phyloP scores from a whole-genome alignment of 37 sponge, comb jelly and placozoan genomes.

The Lycopodina hypogea region DNA sequence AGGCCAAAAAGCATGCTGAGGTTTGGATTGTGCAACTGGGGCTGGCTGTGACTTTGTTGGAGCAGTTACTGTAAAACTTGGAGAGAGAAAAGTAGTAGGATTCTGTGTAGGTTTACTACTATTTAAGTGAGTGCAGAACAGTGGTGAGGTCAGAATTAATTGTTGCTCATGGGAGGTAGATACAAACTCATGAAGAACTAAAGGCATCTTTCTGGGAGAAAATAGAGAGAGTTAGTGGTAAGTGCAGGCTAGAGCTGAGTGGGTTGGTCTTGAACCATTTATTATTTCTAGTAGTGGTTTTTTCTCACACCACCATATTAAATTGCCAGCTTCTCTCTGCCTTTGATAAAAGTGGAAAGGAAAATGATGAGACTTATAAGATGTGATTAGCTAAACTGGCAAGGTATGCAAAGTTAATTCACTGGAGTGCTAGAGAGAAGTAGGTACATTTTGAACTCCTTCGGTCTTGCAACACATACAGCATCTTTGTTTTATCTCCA shows the following conservation, averaged over 20 bases:
- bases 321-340: background rate
- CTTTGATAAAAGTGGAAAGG: conserved; percentile 1
- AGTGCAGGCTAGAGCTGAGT: background rate
- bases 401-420: conserved; percentile 17
- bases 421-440: conserved; percentile 33
- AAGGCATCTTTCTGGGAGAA: background rate
- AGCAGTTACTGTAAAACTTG: background rate
- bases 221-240: background rate
- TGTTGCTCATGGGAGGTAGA: background rate
- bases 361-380: conserved; percentile 4
- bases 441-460: conserved; percentile 37
- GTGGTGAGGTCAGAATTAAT: background rate
- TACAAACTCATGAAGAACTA: background rate
- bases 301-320: background rate
- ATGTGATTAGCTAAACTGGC: conserved; percentile 7
- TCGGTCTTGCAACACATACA: conserved; percentile 10
- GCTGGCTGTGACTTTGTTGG: background rate
- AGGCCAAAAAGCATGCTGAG: background rate
- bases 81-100: background rate
- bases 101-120: background rate
- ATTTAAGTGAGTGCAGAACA: background rate
- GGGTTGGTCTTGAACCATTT: no score
- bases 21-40: background rate
- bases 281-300: background rate
- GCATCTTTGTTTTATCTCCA: conserved; percentile 15